phyloP scores from a whole-genome alignment of 2,888 invertebrate genomes.

The Calameuta pallipes region DNA sequence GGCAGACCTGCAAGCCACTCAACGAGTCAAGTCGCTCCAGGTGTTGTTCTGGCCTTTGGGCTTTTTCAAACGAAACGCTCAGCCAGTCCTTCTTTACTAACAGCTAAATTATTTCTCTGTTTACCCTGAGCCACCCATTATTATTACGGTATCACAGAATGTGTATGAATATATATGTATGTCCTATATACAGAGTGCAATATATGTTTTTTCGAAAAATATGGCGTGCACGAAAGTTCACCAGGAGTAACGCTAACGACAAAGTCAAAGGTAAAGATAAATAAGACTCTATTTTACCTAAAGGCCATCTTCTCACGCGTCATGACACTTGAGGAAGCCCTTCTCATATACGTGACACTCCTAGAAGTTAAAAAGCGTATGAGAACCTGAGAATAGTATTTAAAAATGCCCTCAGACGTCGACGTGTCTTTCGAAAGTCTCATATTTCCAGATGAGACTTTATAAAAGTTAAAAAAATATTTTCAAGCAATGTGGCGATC shows the following conservation, averaged over 20 bases:
- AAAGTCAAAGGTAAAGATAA: not conserved
- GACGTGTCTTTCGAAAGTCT: not conserved
- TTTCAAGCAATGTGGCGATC: not conserved
- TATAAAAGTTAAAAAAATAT: not conserved
- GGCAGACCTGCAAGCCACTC: not conserved
- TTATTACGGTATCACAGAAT: not conserved
- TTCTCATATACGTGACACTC: not conserved
- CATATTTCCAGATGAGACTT: not conserved
- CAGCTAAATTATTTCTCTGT: not conserved
- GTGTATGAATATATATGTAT: no score
- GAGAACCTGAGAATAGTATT: not conserved
- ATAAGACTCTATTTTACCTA: not conserved
- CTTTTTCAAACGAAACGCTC: not conserved
- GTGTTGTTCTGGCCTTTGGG: conserved; percentile 2
- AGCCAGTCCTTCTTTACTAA: not conserved
- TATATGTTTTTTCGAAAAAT: not conserved
- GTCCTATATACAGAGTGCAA: not conserved
- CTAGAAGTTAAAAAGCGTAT: not conserved
- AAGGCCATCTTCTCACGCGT: not conserved
- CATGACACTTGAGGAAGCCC: not conserved
- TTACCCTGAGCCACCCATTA: not conserved
- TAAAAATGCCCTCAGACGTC: not conserved
- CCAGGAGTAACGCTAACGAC: not conserved
- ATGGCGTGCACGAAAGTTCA: not conserved
- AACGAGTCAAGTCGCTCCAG: not conserved